phyloP scores from a whole-genome alignment of 2,888 invertebrate genomes.

The Rugalucina vietnamica region DNA sequence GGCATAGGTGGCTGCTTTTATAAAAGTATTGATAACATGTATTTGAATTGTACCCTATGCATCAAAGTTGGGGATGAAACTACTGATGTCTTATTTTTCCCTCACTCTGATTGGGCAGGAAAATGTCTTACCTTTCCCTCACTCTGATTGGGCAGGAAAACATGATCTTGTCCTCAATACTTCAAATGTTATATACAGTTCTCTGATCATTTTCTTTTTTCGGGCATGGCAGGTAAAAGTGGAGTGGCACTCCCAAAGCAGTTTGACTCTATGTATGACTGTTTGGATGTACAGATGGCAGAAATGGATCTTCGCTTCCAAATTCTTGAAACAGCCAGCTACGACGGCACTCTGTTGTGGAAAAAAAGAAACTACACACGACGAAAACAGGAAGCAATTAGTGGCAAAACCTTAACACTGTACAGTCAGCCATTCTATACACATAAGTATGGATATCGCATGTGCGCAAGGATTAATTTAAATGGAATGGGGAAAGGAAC shows the following conservation, averaged over 20 bases:
- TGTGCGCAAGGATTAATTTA: conserved; percentile 81
- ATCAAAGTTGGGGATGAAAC: too few relatives aligned
- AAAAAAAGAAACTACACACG: conserved; percentile 77
- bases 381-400: conserved; percentile 76
- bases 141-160: too few relatives aligned
- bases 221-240: conserved; percentile 45
- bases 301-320: conserved; percentile 79
- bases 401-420: conserved; percentile 75
- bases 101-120: too few relatives aligned
- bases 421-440: conserved; percentile 83
- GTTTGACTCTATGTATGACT: conserved; percentile 64
- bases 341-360: conserved; percentile 80
- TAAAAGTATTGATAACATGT: not conserved
- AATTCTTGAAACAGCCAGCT: conserved; percentile 77
- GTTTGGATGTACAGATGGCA: conserved; percentile 73
- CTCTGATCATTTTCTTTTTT: too few relatives aligned
- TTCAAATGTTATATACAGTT: too few relatives aligned
- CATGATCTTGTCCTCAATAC: too few relatives aligned
- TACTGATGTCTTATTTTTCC: too few relatives aligned
- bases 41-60: not conserved
- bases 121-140: too few relatives aligned
- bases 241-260: conserved; percentile 59
- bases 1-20: not conserved
- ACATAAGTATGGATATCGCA: conserved; percentile 80
- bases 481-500: conserved; percentile 81